Evolutionary conservation across 2,888 invertebrate genomes (phyloP).

Genomic region (Sinotaia quadrata): DNA sequence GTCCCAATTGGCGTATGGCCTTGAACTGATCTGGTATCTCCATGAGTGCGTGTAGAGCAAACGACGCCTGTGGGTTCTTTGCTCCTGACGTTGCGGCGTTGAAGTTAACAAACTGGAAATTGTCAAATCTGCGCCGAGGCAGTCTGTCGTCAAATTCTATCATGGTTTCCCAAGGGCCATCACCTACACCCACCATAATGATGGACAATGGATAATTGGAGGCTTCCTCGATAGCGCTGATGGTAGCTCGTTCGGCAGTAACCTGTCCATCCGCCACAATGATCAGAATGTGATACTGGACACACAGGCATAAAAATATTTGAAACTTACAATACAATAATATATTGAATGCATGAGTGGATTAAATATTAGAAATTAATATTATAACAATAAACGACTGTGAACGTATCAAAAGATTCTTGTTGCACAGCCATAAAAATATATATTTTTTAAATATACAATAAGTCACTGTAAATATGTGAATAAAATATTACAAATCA

Average conservation of each 20-base stretch:
- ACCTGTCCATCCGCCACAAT: constrained; percentile 76
- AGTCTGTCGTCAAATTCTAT: constrained; percentile 74
- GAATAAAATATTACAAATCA: too few relatives aligned
- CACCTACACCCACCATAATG: constrained; percentile 75
- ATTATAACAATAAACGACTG: too few relatives aligned
- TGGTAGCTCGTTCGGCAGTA: constrained; percentile 73
- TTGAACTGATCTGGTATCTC: constrained; percentile 75
- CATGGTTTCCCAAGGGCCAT: constrained; percentile 76
- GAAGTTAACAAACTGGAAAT: constrained; percentile 75
- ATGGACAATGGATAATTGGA: constrained; percentile 74
- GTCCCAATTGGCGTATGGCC: constrained; percentile 60
- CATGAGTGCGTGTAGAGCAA: constrained; percentile 75
- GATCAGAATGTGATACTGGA: constrained; percentile 74
- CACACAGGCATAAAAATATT: too few relatives aligned
- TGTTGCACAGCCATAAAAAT: too few relatives aligned
- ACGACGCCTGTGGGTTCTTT: constrained; percentile 64
- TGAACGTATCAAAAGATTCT: too few relatives aligned
- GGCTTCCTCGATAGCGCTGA: constrained; percentile 74
- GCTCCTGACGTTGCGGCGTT: constrained; percentile 67
- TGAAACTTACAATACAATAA: too few relatives aligned
- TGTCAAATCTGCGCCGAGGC: constrained; percentile 74
- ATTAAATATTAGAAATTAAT: too few relatives aligned
- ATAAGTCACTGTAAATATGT: too few relatives aligned
- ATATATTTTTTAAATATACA: too few relatives aligned
- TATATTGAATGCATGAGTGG: too few relatives aligned